Evolutionary conservation across 1,140 invertebrate genomes (phyloP), one percentile per base, ranked within the genome.

Genomic region (Scaptodrosophila lebanonensis): DNA sequence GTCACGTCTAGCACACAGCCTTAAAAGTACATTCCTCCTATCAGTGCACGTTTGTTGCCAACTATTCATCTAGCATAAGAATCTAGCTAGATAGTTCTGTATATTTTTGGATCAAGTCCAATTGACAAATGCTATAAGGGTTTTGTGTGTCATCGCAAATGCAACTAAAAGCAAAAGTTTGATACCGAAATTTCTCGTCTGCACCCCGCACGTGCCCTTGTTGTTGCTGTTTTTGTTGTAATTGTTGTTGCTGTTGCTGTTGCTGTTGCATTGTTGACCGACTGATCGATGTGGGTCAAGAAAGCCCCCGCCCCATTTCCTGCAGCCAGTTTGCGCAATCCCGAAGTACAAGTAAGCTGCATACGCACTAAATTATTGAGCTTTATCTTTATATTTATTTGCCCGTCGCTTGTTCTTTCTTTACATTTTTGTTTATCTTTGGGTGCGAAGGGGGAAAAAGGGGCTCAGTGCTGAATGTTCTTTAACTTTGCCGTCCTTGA

Each of bases 31-130:
- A 57, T 49, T 53, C 38, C 33, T 33, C 12, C 45, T 12, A 43
- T 35, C 44, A 48, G 33, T 38, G 9, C 48, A 35, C 49, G 40
- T 15, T 33, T 36, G 18, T 22, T 17, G 33, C 25, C 38, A 44
- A 38, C 45, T 59, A 51, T 18, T 33, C 43, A 49, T 53, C 49
- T 52, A n/a, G n/a, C n/a, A n/a, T n/a, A 25, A 25, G 22, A 25
- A n/a, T 8, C 8, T 8, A 25, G 3, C 22, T 25, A 25, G 3
- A 3, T 25, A 25, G 22, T 8, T 25, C 22, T 25, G 22, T 61
- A 73, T 54, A 66, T 68, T 68, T 65, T 79, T 77, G 73, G 68
- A 59, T 59, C 51, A 43, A 53, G 58, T 82, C 73, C 73, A 77
- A 77, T 17, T 43, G 51, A 65, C 51, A 45, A 40, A 17, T 17